Conservation (phyloP, 2,888 invertebrate species). For the Sinhomidia bicolor region DNA sequence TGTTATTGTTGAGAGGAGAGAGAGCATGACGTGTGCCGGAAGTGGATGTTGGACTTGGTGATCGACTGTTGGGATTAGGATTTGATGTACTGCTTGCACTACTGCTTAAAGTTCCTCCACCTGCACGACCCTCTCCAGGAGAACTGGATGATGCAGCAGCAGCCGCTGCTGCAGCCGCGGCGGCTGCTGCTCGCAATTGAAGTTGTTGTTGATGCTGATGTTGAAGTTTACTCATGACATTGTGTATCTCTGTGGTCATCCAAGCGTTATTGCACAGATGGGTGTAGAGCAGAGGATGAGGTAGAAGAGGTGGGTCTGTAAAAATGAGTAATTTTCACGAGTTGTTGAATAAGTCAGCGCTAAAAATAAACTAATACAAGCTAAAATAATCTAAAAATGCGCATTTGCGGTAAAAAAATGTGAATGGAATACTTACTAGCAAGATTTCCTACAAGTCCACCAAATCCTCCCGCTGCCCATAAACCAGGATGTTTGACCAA, state of each 20-base stretch:
- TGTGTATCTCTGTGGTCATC: constrained; percentile 80
- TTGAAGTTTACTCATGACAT: constrained; percentile 79
- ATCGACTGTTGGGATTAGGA: constrained; percentile 61
- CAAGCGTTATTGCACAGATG: constrained; percentile 80
- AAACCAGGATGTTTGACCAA: constrained; percentile 76
- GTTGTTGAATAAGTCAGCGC: background rate
- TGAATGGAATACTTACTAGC: constrained; percentile 64
- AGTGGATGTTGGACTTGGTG: constrained; percentile 69
- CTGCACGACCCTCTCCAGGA: background rate
- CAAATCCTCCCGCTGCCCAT: constrained; percentile 75
- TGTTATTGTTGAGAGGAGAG: constrained; percentile 65
- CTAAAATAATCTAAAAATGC: too few relatives aligned
- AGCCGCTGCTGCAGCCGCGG: constrained; percentile 54
- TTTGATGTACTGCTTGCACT: constrained; percentile 62
- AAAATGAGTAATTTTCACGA: background rate
- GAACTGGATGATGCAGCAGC: constrained; percentile 34
- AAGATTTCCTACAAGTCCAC: constrained; percentile 69
- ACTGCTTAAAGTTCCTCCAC: constrained; percentile 51
- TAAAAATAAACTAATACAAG: too few relatives aligned
- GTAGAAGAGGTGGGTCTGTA: constrained; percentile 73
- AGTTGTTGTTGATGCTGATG: constrained; percentile 78
- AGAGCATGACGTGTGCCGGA: constrained; percentile 54
- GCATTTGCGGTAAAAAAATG: too few relatives aligned
- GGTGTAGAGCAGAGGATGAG: constrained; percentile 79
- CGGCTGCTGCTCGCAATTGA: constrained; percentile 64